Evolutionary conservation across 1,140 invertebrate species (phyloP).

Genomic region (Chlorops oryzae): DNA sequence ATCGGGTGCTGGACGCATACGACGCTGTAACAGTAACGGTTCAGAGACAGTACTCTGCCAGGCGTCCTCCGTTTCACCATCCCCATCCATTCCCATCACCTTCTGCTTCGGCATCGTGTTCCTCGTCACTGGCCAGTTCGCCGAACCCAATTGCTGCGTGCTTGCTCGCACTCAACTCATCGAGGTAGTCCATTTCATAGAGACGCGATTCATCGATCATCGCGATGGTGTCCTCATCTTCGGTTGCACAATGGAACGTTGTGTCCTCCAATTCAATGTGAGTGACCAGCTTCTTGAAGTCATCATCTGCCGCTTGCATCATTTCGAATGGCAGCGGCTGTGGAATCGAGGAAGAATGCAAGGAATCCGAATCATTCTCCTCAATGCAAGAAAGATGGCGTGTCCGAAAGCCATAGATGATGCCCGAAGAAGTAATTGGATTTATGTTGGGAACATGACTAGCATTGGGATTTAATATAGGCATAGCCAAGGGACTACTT

Average conservation of each 20-base stretch:
- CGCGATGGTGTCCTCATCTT: constrained; percentile 26
- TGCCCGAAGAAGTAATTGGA: constrained; percentile 28
- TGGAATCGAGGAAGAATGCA: constrained; percentile 37
- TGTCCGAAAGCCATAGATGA: constrained; percentile 42
- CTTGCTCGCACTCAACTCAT: constrained; percentile 27
- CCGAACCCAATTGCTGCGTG: background rate
- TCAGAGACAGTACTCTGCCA: constrained; percentile 29
- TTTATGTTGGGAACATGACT: constrained; percentile 23
- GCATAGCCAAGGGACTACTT: constrained; percentile 12
- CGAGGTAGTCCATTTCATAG: constrained; percentile 36
- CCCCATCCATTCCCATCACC: constrained; percentile 28
- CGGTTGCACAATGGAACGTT: background rate
- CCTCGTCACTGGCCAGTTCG: background rate
- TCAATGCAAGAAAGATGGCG: constrained; percentile 45
- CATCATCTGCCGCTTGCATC: constrained; percentile 42
- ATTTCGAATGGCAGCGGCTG: constrained; percentile 35
- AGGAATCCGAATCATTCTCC: constrained; percentile 43
- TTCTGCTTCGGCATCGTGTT: constrained; percentile 20
- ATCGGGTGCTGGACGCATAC: constrained; percentile 17
- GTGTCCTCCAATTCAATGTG: constrained; percentile 15
- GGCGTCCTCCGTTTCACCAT: constrained; percentile 24
- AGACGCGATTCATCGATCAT: constrained; percentile 44
- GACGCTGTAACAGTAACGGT: constrained; percentile 27
- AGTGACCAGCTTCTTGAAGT: constrained; percentile 32
- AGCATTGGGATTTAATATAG: constrained; percentile 12